Percentiles rank a stretch among this genome's conserved stretches.
These are phyloP conservation scores for Acinonyx jubatus DNA, from an alignment of 2,113 vertebrate genomes.

Conservation along the genomic window DNA sequence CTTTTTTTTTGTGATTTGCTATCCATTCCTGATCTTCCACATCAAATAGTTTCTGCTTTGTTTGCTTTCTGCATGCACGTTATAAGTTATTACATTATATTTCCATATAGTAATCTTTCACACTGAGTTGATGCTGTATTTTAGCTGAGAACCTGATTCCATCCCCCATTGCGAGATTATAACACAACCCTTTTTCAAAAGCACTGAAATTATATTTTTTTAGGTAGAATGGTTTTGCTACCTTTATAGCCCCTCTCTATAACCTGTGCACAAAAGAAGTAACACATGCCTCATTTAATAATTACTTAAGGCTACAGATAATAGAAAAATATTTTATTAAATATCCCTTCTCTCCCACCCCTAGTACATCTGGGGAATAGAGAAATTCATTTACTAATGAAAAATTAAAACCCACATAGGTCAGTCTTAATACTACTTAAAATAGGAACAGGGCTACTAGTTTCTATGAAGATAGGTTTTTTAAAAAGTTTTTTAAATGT, in stretches of 20 bases:
- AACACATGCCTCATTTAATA: slow-evolving; percentile 12
- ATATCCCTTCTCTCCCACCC: background rate
- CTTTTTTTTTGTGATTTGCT: background rate
- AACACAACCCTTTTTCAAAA: slow-evolving; percentile 43
- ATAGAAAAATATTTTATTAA: slow-evolving; percentile 34
- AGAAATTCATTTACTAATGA: background rate
- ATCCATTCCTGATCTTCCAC: background rate
- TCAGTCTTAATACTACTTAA: background rate
- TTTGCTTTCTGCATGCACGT: background rate
- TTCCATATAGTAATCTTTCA: slow-evolving; percentile 43
- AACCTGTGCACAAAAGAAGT: slow-evolving; percentile 37
- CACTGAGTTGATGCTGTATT: background rate
- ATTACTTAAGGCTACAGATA: slow-evolving; percentile 24
- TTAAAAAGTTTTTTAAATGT: no score
- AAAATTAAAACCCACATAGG: background rate
- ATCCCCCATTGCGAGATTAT: slow-evolving; percentile 52
- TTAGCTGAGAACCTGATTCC: slow-evolving; percentile 58
- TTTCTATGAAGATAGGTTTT: background rate
- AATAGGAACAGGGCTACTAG: background rate
- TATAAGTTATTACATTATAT: slow-evolving; percentile 24
- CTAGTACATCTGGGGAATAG: background rate
- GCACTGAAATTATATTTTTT: slow-evolving; percentile 29
- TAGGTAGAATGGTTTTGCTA: slow-evolving; percentile 55
- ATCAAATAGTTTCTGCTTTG: background rate
- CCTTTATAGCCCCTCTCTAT: slow-evolving; percentile 34